Conservation (phyloP, 2,113 vertebrate genomes). For the Ceratotherium simum region DNA sequence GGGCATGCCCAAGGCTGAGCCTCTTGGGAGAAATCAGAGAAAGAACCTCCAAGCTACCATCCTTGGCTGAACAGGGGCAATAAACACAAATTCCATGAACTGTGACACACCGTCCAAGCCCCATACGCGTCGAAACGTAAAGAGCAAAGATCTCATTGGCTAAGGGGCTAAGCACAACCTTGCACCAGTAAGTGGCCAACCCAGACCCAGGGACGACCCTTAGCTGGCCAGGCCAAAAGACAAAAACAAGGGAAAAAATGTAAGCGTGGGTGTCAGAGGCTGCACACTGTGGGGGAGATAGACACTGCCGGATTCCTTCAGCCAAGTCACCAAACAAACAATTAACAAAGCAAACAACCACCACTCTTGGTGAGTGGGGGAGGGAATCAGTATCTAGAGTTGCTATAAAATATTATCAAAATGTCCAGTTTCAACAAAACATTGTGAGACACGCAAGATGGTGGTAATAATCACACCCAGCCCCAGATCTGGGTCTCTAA, state of each 20-base stretch:
- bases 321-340: background rate
- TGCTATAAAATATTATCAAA: background rate
- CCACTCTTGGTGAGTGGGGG: background rate
- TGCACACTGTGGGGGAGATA: background rate
- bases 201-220: background rate
- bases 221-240: background rate
- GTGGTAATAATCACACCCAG: background rate
- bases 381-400: background rate
- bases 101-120: background rate
- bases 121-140: background rate
- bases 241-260: background rate
- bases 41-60: background rate
- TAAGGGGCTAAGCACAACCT: background rate
- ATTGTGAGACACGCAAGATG: background rate
- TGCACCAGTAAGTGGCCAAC: background rate
- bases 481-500: background rate
- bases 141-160: background rate
- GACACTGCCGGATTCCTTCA: background rate
- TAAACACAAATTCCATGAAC: constrained; percentile 36
- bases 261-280: background rate
- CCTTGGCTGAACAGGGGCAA: background rate
- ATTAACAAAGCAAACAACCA: background rate
- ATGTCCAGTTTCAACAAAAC: background rate
- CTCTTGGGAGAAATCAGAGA: background rate
- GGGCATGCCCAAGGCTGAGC: background rate